phyloP scores from a whole-genome alignment of 2,888 invertebrate species.

The Aporophyla lueneburgensis region DNA sequence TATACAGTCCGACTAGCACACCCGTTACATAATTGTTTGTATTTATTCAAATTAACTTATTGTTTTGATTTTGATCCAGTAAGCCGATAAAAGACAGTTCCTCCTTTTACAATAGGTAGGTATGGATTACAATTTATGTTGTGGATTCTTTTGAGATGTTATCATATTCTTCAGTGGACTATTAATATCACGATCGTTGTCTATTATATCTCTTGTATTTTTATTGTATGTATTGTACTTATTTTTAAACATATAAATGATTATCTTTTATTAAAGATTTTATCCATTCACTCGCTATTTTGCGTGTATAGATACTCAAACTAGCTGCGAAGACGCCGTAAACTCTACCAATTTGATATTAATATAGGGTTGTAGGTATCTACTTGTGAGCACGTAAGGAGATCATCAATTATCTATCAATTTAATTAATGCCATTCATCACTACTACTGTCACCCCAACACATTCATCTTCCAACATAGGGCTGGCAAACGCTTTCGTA shows the following conservation, averaged over 20 bases:
- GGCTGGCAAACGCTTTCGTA: constrained; percentile 14
- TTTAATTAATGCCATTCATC: constrained; percentile 58
- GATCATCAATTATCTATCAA: constrained; percentile 53
- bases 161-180: neutral
- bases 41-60: constrained; percentile 17
- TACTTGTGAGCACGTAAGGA: neutral
- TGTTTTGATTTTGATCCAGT: constrained; percentile 1
- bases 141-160: neutral
- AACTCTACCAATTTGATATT: constrained; percentile 6
- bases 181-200: neutral
- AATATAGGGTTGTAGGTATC: constrained; percentile 7
- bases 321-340: neutral
- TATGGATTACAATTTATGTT: too few species aligned
- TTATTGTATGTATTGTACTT: too few species aligned
- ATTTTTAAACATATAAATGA: too few species aligned
- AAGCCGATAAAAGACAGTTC: neutral
- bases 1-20: constrained; percentile 25
- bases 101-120: neutral
- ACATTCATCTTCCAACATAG: constrained; percentile 54
- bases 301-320: neutral
- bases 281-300: too few species aligned
- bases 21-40: constrained; percentile 9
- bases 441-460: constrained; percentile 35
- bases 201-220: neutral
- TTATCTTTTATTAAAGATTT: too few species aligned